These are phyloP conservation scores for Trimorus sp. DNA, from an alignment of 2,888 invertebrate species.

Conservation along the genomic window DNA sequence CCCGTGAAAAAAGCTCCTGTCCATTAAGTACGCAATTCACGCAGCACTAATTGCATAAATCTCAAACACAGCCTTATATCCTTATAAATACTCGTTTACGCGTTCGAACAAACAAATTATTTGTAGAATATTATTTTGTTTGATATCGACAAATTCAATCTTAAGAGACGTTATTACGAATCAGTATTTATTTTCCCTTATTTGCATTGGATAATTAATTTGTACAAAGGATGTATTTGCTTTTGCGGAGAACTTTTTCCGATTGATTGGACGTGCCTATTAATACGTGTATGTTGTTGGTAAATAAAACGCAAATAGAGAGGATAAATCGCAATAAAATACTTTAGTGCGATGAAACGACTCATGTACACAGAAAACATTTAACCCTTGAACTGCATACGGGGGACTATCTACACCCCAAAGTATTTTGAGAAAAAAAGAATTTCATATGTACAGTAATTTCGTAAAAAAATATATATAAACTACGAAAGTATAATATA, in stretches of 20 bases:
- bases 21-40: constrained; percentile 5
- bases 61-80: constrained; percentile 11
- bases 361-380: too few relatives aligned
- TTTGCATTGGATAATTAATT: constrained; percentile 12
- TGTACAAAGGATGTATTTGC: constrained; percentile 5
- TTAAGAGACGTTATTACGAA: constrained; percentile 1
- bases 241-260: background rate
- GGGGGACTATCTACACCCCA: too few relatives aligned
- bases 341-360: too few relatives aligned
- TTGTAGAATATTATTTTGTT: constrained; percentile 9
- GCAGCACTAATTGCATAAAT: background rate
- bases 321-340: too few relatives aligned
- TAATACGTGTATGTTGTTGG: too few relatives aligned
- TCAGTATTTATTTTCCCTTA: constrained; percentile 2
- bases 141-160: constrained; percentile 6
- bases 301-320: too few relatives aligned
- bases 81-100: constrained; percentile 9
- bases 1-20: background rate
- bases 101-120: constrained; percentile 21
- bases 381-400: too few relatives aligned
- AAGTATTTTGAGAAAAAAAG: too few relatives aligned
- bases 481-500: too few relatives aligned
- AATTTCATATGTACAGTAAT: too few relatives aligned
- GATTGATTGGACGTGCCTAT: too few relatives aligned
- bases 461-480: too few relatives aligned